These are phyloP conservation scores for Phenacoccus solenopsis DNA, from an alignment of 1,140 invertebrate species.

Conservation along the genomic window DNA sequence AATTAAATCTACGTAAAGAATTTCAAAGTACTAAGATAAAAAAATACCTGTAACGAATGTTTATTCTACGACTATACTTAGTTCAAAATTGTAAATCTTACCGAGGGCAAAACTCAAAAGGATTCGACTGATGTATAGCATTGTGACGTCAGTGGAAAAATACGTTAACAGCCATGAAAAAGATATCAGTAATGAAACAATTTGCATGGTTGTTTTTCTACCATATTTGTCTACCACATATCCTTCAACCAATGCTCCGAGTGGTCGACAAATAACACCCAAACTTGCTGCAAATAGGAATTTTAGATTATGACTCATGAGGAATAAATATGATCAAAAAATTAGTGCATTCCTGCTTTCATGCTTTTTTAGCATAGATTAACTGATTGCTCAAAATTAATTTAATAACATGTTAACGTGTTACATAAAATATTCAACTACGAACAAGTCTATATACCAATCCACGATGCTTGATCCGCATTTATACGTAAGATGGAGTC, in stretches of 20 bases:
- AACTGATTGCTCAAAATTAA: too few relatives aligned
- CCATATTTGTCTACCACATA: constrained; percentile 53
- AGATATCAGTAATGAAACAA: constrained; percentile 56
- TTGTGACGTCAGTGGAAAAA: constrained; percentile 42
- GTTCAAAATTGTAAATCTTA: too few relatives aligned
- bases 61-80: too few relatives aligned
- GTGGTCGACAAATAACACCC: constrained; percentile 55
- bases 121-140: constrained; percentile 53
- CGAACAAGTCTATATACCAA: constrained; percentile 6
- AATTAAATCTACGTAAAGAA: too few relatives aligned
- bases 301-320: too few relatives aligned
- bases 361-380: too few relatives aligned
- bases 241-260: constrained; percentile 53
- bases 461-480: constrained; percentile 6
- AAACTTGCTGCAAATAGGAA: constrained; percentile 43
- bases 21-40: too few relatives aligned
- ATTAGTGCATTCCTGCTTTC: too few relatives aligned
- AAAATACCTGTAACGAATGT: too few relatives aligned
- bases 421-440: too few relatives aligned
- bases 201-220: constrained; percentile 52
- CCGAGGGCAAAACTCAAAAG: constrained; percentile 58
- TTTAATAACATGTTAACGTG: too few relatives aligned
- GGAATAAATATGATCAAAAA: too few relatives aligned
- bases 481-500: not conserved
- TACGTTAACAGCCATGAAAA: constrained; percentile 60